These are phyloP conservation scores for Drosophila insularis DNA, from an alignment of 1,140 invertebrate species.

Conservation along the genomic window DNA sequence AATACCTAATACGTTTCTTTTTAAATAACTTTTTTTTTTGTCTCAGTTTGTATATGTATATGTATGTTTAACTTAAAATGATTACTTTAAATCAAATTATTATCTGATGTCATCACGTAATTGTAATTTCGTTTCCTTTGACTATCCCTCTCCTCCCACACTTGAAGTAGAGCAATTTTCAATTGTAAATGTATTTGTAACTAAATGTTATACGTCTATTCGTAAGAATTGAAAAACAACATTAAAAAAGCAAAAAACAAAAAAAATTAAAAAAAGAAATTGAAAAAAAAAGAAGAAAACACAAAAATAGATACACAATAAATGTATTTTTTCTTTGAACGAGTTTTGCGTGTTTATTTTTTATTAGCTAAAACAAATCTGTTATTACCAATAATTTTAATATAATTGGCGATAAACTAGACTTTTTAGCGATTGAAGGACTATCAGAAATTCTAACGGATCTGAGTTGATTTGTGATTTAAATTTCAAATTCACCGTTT, in stretches of 20 bases:
- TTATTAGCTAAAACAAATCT: too few relatives aligned
- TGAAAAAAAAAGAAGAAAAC: conserved; percentile 41
- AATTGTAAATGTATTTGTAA: conserved; percentile 80
- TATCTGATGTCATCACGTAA: conserved; percentile 38
- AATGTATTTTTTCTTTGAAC: conserved; percentile 78
- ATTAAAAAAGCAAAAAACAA: conserved; percentile 20
- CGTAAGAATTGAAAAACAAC: conserved; percentile 48
- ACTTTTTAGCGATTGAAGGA: too few relatives aligned
- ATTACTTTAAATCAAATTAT: conserved; percentile 53
- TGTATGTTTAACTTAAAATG: conserved; percentile 58
- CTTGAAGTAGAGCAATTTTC: conserved; percentile 68
- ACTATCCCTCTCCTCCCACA: conserved; percentile 11
- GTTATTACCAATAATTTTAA: too few relatives aligned
- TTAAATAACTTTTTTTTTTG: conserved; percentile 9
- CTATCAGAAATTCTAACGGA: too few relatives aligned
- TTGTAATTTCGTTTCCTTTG: conserved; percentile 42
- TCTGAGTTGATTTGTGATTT: too few relatives aligned
- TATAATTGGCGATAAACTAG: too few relatives aligned
- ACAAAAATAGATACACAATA: conserved; percentile 74
- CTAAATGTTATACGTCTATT: conserved; percentile 78
- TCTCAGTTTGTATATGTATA: conserved; percentile 49
- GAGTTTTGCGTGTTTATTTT: neutral
- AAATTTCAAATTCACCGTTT: too few relatives aligned
- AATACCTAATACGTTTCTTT: conserved; percentile 6
- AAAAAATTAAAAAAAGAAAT: conserved; percentile 12